Evolutionary conservation across 1,140 invertebrate genomes (phyloP), one percentile per base, ranked within the genome.

Genomic region (Neuroterus valhalla): DNA sequence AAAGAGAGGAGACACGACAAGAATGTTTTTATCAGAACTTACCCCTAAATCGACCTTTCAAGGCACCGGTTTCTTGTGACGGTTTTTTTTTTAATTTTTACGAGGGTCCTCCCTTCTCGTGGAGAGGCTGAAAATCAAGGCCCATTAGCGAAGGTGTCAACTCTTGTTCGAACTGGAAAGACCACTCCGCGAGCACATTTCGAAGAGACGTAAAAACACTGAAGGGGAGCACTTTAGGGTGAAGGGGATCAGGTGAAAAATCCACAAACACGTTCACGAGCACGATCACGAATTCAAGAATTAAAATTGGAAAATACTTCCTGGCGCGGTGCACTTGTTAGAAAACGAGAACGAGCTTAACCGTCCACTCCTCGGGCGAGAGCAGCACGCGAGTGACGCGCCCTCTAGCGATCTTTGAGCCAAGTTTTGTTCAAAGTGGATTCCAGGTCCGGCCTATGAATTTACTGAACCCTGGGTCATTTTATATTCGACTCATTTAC

Each of bases 51-150:
- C 4, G 55, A 62, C 12, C 55, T 62, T 26, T 62, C 26, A 62
- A 62, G 55, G 26, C 55, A 62, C 55, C 55, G 55, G 55, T 26
- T 38, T 62, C 55, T 31, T 62, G 55, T 6, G 55, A 15, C 26
- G 55, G 26, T 62, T 62, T 31, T 31, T 55, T 62, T n/a, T n/a
- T n/a, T n/a, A n/a, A n/a, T n/a, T n/a, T 17, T 50, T 50, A 62
- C 12, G 55, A 62, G 23, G 26, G 55, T 62, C 15, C 55, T 14
- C 55, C 55, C 31, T 62, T 62, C 26, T 62, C 55, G 12, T 31
- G 55, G 55, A 62, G 55, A 62, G 31, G 55, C 55, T 62, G 23
- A 62, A 62, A 62, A 62, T 62, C 26, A 23, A 62, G 55, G 55
- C 55, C 26, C 55, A 62, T 62, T 14, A 23, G 23, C 21, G 55